phyloP scores from a whole-genome alignment of 2,113 vertebrate genomes.

The Loxodonta africana region DNA sequence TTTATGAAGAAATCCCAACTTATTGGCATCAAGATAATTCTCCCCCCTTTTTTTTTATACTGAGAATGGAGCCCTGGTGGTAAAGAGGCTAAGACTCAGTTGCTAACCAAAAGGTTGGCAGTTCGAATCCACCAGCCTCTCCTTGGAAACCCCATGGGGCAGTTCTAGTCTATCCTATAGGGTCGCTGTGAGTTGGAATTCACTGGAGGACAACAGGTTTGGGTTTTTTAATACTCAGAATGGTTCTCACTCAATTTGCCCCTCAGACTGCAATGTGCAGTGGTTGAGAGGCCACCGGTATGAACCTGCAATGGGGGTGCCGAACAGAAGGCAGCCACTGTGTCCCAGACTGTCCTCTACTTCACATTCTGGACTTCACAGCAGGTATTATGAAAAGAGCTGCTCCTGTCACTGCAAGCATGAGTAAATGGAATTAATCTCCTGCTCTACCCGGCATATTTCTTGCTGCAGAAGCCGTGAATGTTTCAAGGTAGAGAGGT shows the following conservation, averaged over 20 bases:
- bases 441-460: neutral
- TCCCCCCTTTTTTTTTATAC: neutral
- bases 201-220: too few species aligned
- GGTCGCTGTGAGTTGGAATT: too few species aligned
- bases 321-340: neutral
- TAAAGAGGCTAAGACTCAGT: too few species aligned
- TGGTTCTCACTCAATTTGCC: neutral
- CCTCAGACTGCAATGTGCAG: neutral
- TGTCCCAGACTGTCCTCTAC: neutral
- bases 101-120: too few species aligned
- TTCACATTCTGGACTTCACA: neutral
- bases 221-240: neutral
- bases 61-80: neutral
- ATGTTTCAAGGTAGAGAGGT: neutral
- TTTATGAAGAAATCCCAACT: neutral
- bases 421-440: neutral
- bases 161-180: too few species aligned
- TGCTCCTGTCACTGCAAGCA: neutral
- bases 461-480: neutral
- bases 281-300: neutral
- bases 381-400: neutral
- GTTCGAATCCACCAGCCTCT: too few species aligned
- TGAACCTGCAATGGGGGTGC: neutral
- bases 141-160: too few species aligned
- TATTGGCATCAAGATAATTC: neutral